phyloP scores from a whole-genome alignment of 2,797 vertebrate species.

The Oryzias sinensis region DNA sequence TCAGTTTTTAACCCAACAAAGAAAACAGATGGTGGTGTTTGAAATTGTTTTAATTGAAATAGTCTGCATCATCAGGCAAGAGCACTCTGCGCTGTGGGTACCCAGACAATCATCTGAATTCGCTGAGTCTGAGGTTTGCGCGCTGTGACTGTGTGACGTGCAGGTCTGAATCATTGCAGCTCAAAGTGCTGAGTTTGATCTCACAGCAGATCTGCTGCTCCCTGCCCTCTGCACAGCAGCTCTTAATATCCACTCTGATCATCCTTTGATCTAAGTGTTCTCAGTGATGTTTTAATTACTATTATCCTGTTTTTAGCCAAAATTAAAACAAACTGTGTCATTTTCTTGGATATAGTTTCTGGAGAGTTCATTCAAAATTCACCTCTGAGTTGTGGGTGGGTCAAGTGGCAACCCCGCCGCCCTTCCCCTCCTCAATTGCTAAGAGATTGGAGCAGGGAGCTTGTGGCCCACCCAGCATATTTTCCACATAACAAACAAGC shows the following conservation, averaged over 20 bases:
- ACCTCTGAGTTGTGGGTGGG: no score
- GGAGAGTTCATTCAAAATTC: no score
- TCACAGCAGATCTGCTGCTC: constrained; percentile 4
- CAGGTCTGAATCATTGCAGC: constrained; percentile 35
- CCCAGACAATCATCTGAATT: constrained; percentile 5
- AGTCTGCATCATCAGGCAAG: constrained; percentile 6
- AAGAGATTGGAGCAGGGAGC: no score
- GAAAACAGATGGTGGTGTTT: not conserved
- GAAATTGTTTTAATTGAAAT: constrained; percentile 1
- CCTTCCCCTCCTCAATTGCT: no score
- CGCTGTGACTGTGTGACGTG: constrained; percentile 32
- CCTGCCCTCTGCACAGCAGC: constrained; percentile 6
- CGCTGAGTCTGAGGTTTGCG: constrained; percentile 33
- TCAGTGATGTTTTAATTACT: no score
- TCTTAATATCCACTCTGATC: not conserved
- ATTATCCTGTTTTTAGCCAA: no score
- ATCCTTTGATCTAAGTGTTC: not conserved
- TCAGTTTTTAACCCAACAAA: not conserved
- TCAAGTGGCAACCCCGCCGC: no score
- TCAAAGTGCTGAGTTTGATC: constrained; percentile 15
- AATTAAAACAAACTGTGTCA: no score
- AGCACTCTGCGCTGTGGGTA: not conserved
- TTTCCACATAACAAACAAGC: no score
- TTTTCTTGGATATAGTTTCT: no score
- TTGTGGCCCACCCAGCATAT: no score